phyloP scores from a whole-genome alignment of 2,888 invertebrate genomes.

The Amiota minor region DNA sequence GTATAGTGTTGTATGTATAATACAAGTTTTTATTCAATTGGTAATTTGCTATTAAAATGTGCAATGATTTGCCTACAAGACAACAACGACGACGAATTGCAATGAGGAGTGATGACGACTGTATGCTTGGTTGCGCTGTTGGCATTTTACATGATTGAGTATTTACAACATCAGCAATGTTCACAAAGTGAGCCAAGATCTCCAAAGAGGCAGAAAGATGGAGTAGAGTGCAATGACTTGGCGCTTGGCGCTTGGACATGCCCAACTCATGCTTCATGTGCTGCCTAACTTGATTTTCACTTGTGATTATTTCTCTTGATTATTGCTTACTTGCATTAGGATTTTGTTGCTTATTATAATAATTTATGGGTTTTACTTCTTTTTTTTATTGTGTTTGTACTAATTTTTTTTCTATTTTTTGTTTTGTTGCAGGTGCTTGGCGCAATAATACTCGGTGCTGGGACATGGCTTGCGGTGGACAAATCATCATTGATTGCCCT shows the following conservation, averaged over 20 bases:
- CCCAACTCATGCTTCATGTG: not conserved
- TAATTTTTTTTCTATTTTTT: slow-evolving; percentile 19
- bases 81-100: slow-evolving; percentile 32
- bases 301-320: not conserved
- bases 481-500: slow-evolving; percentile 79
- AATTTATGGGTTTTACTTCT: slow-evolving; percentile 22
- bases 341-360: not conserved
- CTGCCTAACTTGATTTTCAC: not conserved
- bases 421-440: slow-evolving; percentile 74
- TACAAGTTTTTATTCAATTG: slow-evolving; percentile 9
- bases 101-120: too few species aligned
- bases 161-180: slow-evolving; percentile 9
- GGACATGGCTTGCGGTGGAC: slow-evolving; percentile 82
- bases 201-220: slow-evolving; percentile 20
- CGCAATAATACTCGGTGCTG: slow-evolving; percentile 78
- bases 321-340: not conserved
- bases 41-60: too few species aligned
- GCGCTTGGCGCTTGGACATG: slow-evolving; percentile 8
- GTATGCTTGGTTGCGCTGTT: slow-evolving; percentile 28
- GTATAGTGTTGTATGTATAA: too few species aligned
- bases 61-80: too few species aligned
- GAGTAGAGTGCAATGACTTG: slow-evolving; percentile 29
- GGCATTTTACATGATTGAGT: slow-evolving; percentile 41
- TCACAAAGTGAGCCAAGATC: too few species aligned
- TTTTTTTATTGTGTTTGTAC: slow-evolving; percentile 13